phyloP scores from a whole-genome alignment of 23 tunicate genomes.

The Trididemnum miniatum region DNA sequence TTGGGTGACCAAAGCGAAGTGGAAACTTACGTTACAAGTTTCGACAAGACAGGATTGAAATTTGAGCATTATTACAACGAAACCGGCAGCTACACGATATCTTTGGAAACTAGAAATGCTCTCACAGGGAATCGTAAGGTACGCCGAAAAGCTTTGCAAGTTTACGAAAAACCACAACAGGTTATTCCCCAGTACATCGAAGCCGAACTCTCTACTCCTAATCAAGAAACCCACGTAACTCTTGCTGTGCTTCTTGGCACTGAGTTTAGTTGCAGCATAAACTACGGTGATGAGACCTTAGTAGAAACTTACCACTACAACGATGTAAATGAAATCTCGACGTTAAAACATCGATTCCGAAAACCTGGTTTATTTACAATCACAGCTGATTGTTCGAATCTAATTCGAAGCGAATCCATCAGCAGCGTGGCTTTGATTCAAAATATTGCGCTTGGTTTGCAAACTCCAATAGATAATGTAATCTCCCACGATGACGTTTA shows the following conservation, averaged over 20 bases:
- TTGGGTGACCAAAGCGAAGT: background rate
- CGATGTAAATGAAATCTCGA: background rate
- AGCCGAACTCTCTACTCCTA: background rate
- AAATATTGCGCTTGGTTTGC: slow-evolving; percentile 3
- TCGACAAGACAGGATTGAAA: background rate
- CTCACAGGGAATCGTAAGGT: background rate
- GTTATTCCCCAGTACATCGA: background rate
- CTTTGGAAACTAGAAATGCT: background rate
- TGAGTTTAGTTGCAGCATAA: slow-evolving; percentile 24
- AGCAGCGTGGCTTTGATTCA: slow-evolving; percentile 17
- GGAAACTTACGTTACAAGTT: background rate
- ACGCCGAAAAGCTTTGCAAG: background rate
- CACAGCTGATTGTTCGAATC: slow-evolving; percentile 29
- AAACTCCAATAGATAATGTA: slow-evolving; percentile 26
- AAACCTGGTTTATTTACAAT: slow-evolving; percentile 28
- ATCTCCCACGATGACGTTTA: slow-evolving; percentile 35
- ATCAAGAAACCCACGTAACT: background rate
- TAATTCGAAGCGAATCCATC: background rate
- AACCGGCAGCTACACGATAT: background rate
- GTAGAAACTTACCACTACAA: background rate
- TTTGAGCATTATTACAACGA: slow-evolving; percentile 15
- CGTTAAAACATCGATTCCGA: slow-evolving; percentile 24
- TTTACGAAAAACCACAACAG: no score
- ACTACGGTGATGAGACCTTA: slow-evolving; percentile 38
- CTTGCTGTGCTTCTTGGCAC: slow-evolving; percentile 7